Percentiles rank a stretch among this genome's conserved stretches.
Conservation (phyloP, 2,888 invertebrate species). For the Conomelus anceps region DNA sequence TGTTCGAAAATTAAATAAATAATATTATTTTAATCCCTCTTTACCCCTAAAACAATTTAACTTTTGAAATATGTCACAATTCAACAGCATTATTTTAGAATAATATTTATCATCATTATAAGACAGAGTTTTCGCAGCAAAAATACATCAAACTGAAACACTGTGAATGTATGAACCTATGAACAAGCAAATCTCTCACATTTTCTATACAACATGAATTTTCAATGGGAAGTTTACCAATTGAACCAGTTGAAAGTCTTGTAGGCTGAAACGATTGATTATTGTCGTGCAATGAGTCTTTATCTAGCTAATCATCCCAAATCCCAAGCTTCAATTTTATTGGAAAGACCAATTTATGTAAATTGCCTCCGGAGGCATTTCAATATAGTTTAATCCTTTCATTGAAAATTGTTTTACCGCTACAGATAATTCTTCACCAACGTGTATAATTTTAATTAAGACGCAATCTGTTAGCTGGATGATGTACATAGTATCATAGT, state of each 20-base stretch:
- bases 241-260: background rate
- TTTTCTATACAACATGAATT: background rate
- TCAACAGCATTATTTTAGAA: too few species aligned
- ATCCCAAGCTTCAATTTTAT: background rate
- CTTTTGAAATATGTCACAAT: background rate
- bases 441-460: background rate
- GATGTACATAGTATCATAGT: background rate
- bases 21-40: too few species aligned
- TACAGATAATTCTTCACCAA: background rate
- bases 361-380: background rate
- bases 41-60: too few species aligned
- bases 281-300: background rate
- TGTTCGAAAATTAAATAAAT: too few species aligned
- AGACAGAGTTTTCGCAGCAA: background rate
- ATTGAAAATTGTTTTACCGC: background rate
- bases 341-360: background rate
- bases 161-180: too few species aligned
- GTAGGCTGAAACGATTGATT: background rate
- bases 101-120: background rate
- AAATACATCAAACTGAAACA: background rate
- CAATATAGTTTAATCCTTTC: background rate
- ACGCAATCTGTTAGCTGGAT: background rate
- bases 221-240: background rate
- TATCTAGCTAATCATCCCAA: background rate
- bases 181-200: background rate